Evolutionary conservation across 2,888 invertebrate genomes (phyloP).

Genomic region (Caenorhabditis plicata): DNA sequence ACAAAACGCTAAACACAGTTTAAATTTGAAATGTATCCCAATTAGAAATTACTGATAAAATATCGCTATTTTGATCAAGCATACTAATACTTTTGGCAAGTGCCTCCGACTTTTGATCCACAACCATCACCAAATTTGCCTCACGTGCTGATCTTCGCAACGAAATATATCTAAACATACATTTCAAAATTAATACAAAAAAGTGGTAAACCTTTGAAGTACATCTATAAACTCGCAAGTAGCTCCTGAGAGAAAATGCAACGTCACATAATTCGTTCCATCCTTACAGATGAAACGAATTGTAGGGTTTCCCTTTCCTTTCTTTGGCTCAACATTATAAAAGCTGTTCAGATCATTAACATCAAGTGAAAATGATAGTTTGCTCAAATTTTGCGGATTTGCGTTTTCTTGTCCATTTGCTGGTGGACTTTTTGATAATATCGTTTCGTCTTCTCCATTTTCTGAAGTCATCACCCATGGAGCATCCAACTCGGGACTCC

Average conservation of each 20-base stretch:
- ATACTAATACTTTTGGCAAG: constrained; percentile 83
- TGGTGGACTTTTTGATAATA: constrained; percentile 12
- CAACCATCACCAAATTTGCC: constrained; percentile 76
- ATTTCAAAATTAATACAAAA: too few relatives aligned
- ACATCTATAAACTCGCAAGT: constrained; percentile 76
- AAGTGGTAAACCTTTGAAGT: constrained; percentile 66
- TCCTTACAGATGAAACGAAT: constrained; percentile 74
- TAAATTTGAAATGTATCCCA: neutral
- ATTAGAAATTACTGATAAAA: constrained; percentile 66
- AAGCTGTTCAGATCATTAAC: constrained; percentile 62
- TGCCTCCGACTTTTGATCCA: constrained; percentile 73
- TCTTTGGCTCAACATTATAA: constrained; percentile 50
- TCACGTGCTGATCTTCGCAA: constrained; percentile 74
- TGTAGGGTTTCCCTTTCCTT: constrained; percentile 35
- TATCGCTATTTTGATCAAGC: constrained; percentile 72
- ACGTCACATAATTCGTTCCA: constrained; percentile 77
- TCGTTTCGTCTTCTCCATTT: constrained; percentile 17
- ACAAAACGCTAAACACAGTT: constrained; percentile 68
- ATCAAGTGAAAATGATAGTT: constrained; percentile 54
- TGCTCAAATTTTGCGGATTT: constrained; percentile 2
- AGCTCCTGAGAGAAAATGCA: constrained; percentile 85
- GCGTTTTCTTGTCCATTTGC: constrained; percentile 3
- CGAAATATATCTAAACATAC: constrained; percentile 52
- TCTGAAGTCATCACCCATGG: constrained; percentile 48
- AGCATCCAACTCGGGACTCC: constrained; percentile 51